Percentiles rank a stretch among this genome's conserved stretches.
Evolutionary conservation across 2,113 vertebrate species (phyloP).

Genomic region (Chauna torquata): DNA sequence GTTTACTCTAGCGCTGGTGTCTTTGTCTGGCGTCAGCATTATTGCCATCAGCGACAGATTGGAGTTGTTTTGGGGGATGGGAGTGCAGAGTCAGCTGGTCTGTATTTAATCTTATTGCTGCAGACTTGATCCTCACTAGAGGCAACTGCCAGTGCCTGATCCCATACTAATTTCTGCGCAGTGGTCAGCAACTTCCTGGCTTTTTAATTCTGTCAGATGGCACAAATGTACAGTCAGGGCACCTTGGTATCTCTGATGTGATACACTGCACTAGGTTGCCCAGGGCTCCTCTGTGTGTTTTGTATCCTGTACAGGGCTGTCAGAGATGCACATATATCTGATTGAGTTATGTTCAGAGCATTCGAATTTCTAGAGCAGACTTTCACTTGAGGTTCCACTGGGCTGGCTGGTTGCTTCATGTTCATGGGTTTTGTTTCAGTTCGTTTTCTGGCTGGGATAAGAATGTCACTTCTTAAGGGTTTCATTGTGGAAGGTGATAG

Average conservation of each 20-base stretch:
- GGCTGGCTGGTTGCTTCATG: background rate
- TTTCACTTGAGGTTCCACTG: background rate
- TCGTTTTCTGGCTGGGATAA: background rate
- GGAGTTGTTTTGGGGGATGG: constrained; percentile 49
- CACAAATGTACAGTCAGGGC: background rate
- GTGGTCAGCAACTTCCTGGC: background rate
- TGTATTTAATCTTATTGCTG: constrained; percentile 49
- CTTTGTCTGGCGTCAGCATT: constrained; percentile 59
- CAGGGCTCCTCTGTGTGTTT: background rate
- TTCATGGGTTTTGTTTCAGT: background rate
- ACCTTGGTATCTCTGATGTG: background rate
- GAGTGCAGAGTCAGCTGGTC: constrained; percentile 49
- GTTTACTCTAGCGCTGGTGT: constrained; percentile 26
- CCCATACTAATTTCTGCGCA: constrained; percentile 20
- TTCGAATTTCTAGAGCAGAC: background rate
- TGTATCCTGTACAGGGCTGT: background rate
- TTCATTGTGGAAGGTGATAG: background rate
- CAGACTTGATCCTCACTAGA: constrained; percentile 40
- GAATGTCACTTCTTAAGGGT: background rate
- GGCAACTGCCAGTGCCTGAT: constrained; percentile 44
- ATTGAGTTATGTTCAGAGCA: background rate
- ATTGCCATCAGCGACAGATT: constrained; percentile 53
- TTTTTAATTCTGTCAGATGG: background rate
- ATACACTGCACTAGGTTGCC: rapidly evolving
- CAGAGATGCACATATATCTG: background rate